These are phyloP conservation scores for Porites evermanni DNA, from an alignment of 92 coral and sea anemone species.

Conservation along the genomic window DNA sequence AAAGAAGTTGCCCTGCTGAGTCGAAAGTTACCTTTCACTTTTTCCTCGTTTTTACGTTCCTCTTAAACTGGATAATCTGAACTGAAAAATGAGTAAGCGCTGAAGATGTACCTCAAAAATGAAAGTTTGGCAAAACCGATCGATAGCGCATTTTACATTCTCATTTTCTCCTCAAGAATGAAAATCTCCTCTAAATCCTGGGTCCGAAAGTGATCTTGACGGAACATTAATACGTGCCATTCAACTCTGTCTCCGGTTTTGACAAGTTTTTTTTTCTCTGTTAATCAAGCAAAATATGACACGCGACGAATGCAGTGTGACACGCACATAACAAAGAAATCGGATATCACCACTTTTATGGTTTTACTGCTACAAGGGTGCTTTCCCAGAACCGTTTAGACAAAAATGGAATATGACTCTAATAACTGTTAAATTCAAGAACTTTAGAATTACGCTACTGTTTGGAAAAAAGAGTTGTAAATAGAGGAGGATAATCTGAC, in stretches of 20 bases:
- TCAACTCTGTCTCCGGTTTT: conserved; percentile 18
- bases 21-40: neutral
- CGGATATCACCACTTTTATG: neutral
- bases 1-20: neutral
- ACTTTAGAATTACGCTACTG: too few relatives aligned
- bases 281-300: neutral
- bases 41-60: neutral
- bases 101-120: neutral
- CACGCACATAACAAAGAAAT: neutral
- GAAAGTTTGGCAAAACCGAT: neutral
- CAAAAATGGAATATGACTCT: too few relatives aligned
- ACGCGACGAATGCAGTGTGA: neutral
- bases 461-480: too few relatives aligned
- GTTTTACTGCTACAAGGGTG: neutral
- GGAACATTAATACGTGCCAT: too few relatives aligned
- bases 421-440: too few relatives aligned
- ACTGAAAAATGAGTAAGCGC: neutral
- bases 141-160: neutral
- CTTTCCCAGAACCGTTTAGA: neutral
- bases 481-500: too few relatives aligned
- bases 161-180: neutral
- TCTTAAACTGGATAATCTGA: neutral
- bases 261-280: conserved; percentile 13
- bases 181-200: too few relatives aligned
- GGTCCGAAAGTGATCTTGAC: too few relatives aligned